phyloP scores from a whole-genome alignment of 2,113 vertebrate genomes.

The Phylloscopus whistleri region DNA sequence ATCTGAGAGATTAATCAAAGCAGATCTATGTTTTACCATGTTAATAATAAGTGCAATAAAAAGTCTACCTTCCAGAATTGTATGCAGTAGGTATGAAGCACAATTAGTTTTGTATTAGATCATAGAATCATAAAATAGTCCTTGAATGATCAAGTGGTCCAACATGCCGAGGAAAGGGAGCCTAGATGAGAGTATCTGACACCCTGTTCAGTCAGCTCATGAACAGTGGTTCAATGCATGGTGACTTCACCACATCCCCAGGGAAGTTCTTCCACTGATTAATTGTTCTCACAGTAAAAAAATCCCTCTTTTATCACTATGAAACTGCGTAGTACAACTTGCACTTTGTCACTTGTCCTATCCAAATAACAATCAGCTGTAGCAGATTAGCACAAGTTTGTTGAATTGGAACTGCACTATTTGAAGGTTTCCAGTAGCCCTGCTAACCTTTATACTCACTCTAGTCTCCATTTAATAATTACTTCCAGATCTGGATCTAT shows the following conservation, averaged over 20 bases:
- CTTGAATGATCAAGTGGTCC: background rate
- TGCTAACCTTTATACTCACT: background rate
- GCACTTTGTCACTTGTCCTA: background rate
- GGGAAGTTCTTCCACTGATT: background rate
- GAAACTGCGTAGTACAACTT: background rate
- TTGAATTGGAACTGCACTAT: background rate
- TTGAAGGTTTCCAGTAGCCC: background rate
- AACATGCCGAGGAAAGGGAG: background rate
- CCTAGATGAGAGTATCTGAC: background rate
- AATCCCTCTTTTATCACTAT: background rate
- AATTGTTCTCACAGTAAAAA: background rate
- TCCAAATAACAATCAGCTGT: background rate
- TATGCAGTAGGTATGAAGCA: background rate
- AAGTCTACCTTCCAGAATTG: background rate
- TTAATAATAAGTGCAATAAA: background rate
- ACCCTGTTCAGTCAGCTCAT: background rate
- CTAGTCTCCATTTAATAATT: background rate
- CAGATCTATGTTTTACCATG: background rate
- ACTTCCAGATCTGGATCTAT: background rate
- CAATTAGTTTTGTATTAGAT: background rate
- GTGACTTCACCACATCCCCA: background rate
- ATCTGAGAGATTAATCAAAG: background rate
- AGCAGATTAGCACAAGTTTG: background rate
- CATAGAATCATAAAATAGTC: background rate
- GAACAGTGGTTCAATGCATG: background rate